Evolutionary conservation across 1,140 invertebrate genomes (phyloP), one percentile per base, ranked within the genome.

Genomic region (Venustaconcha ellipsiformis): DNA sequence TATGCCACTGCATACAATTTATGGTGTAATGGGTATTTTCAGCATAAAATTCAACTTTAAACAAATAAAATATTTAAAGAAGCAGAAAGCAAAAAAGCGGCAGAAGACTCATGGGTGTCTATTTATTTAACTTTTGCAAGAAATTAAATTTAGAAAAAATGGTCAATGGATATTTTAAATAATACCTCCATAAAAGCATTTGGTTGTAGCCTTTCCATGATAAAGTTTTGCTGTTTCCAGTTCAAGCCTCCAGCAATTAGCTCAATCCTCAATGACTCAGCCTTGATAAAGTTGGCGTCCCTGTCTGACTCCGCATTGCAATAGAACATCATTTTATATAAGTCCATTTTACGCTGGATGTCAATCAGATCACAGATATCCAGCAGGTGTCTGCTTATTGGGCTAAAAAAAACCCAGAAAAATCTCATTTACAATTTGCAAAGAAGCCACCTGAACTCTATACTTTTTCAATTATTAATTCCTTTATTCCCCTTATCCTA

Each of bases 331-430:
- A 78, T 65, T 66, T 78, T 77, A 73, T 88, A 88, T 64, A 88
- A 72, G 37, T 84, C 84, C 83, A 88, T 84, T 71, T 88, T 88
- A 56, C 87, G 65, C 64, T 88, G 80, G 14, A 88, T 88, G 73
- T 88, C 88, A 18, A 83, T 57, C 30, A 88, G 75, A 67, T 89
- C 81, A 72, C 83, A 85, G 3, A 89, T 88, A 63, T 89, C 87
- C 17, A 89, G 69, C 26, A 89, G 70, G 58, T 88, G 85, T 62
- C 86, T 85, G 71, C 87, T 84, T 6, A 88, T 76, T 6, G 82
- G 71, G 70, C 88, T 89, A 73, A 18, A 82, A 68, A 66, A 57
- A 78, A 3, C 55, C 68, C 60, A n/a, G 20, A 48, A 23, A 57
- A 56, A 17, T 73, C 15, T 30, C 26, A 30, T 4, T 2, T 30